phyloP scores from a whole-genome alignment of 2,797 vertebrate genomes.

The Alosa sapidissima region DNA sequence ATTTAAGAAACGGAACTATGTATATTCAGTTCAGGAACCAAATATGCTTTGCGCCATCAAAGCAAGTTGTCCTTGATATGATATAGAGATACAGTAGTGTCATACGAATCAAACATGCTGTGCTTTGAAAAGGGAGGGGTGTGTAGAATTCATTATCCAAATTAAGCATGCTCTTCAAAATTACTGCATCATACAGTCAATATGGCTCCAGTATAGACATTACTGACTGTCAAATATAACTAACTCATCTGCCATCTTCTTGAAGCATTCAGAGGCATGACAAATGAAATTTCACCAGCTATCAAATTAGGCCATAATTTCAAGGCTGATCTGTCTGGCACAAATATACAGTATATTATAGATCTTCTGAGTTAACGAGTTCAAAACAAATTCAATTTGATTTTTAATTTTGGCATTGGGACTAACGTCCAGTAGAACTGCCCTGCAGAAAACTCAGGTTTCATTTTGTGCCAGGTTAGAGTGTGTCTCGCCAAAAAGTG shows the following conservation, averaged over 20 bases:
- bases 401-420: neutral
- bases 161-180: neutral
- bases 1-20: neutral
- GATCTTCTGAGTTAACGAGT: neutral
- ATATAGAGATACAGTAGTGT: neutral
- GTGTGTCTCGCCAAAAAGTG: neutral
- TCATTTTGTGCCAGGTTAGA: neutral
- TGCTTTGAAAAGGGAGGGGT: neutral
- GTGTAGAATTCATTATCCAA: neutral
- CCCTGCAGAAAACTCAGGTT: neutral
- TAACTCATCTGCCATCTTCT: neutral
- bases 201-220: neutral
- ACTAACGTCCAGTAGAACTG: neutral
- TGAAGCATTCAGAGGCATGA: neutral
- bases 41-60: neutral
- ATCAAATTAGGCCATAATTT: neutral
- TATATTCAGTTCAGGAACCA: neutral
- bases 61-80: neutral
- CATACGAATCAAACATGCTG: neutral
- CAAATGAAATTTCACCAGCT: constrained; percentile 5
- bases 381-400: constrained; percentile 10
- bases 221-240: neutral
- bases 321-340: constrained; percentile 5
- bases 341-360: neutral
- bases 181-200: constrained; percentile 15